phyloP scores from a whole-genome alignment of 2,113 vertebrate species.

The Orthochromis malagaraziensis region DNA sequence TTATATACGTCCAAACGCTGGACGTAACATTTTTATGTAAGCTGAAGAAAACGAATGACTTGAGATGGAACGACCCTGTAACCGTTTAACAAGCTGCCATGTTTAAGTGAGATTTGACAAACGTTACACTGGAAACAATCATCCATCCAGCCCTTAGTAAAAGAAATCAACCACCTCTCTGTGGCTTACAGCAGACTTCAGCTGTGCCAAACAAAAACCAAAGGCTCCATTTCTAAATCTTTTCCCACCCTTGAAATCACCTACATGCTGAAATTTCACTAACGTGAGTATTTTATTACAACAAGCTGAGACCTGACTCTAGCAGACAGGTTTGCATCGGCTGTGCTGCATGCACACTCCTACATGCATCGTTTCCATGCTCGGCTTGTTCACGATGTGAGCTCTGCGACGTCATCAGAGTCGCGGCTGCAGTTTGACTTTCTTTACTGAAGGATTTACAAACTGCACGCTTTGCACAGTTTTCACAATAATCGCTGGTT shows the following conservation, averaged over 20 bases:
- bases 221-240: neutral
- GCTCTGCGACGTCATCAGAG: rapidly evolving
- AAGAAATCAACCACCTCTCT: neutral
- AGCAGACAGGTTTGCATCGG: neutral
- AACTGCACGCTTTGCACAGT: neutral
- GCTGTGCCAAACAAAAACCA: neutral
- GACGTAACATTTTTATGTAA: neutral
- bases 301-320: neutral
- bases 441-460: rapidly evolving
- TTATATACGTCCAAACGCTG: neutral
- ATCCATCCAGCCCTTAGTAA: neutral
- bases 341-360: neutral
- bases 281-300: neutral
- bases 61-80: neutral
- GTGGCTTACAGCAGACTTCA: neutral
- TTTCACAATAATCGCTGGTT: neutral
- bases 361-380: neutral
- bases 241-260: neutral
- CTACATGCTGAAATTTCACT: neutral
- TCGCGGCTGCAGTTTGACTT: neutral
- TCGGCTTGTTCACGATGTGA: rapidly evolving
- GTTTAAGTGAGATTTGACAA: neutral
- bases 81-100: neutral
- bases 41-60: neutral
- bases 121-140: neutral